Evolutionary conservation across 2,113 vertebrate species (phyloP), one percentile per base, ranked within the genome.

Genomic region (Takifugu flavidus): DNA sequence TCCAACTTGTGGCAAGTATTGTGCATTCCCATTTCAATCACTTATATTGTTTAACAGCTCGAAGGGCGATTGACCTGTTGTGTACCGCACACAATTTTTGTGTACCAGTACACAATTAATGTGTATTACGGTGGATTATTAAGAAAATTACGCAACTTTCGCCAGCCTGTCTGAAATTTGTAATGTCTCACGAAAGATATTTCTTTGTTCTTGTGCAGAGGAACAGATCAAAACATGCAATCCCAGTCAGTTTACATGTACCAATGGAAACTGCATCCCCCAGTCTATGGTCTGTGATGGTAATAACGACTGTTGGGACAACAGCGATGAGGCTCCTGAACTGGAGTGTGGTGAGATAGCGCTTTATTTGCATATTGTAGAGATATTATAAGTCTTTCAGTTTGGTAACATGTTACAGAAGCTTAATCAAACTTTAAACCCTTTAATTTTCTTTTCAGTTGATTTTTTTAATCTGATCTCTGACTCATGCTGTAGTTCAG

Each of bases 241-340:
- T n/a, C 34, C 83, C 13, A 65, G 51, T 52, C 82, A 89, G 67
- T 91, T 91, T 67, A 87, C 82, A 5, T 91, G 90, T 27, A 87
- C 82, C 6, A 87, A 88, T 25, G 89, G 90, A n/a, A 86, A 89
- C 83, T 91, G 90, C 49, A 42, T 91, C 58, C 85, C 85, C 8
- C 56, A 63, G 45, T 77, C 59, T 10, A 2, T 89, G 65, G 55
- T 83, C 15, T 91, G 90, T 47, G 88, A 91, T 20, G 89, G 95
- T 50, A 96, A 95, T 87, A 93, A 95, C 0, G 96, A 98, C 84
- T 98, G 96, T 74, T 93, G 93, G 76, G 96, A 98, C 80, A 91
- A 87, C 89, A 98, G 96, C 59, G 96, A 98, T 20, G 96, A 98
- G 78, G 95, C 86, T 54, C 83, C 92, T 53, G 90, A 90, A 26